phyloP scores from a whole-genome alignment of 2,888 invertebrate genomes.

The Ornithoptera alexandrae region DNA sequence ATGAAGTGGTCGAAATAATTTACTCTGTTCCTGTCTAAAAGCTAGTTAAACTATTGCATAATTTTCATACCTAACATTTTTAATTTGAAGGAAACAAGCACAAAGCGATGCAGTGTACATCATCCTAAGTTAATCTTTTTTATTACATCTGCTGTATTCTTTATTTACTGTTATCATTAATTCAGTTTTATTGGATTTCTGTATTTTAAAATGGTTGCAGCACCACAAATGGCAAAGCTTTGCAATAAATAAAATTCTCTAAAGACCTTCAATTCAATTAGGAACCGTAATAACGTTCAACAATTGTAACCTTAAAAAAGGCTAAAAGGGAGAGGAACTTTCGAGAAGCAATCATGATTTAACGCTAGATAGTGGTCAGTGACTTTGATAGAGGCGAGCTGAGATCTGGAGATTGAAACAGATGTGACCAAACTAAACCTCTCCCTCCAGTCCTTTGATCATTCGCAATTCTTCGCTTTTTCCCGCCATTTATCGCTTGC shows the following conservation, averaged over 20 bases:
- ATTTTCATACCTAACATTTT: no score
- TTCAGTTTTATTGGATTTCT: no score
- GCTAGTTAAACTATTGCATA: no score
- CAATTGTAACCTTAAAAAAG: slow-evolving; percentile 2
- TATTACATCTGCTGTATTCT: no score
- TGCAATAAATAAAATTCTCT: slow-evolving; percentile 4
- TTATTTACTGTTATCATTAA: no score
- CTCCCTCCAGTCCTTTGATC: slow-evolving; percentile 31
- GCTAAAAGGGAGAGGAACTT: slow-evolving; percentile 1
- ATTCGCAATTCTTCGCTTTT: slow-evolving; percentile 42
- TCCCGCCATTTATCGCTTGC: slow-evolving; percentile 58
- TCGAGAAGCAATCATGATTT: slow-evolving; percentile 26
- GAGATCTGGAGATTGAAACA: slow-evolving; percentile 24
- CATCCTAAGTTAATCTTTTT: no score
- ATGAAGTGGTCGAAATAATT: no score
- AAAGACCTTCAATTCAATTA: slow-evolving; percentile 8
- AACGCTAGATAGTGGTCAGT: slow-evolving; percentile 23
- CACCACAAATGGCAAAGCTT: not conserved
- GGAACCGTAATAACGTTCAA: slow-evolving; percentile 5
- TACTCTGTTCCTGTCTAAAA: no score
- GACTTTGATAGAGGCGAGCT: slow-evolving; percentile 23
- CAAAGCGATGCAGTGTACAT: no score
- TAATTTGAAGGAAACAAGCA: no score
- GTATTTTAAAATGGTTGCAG: no score
- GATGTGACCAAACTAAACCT: slow-evolving; percentile 27